Conservation (phyloP, 30 jellyfish, hydroid and myxozoan genomes). For the Hydractinia echinata region DNA sequence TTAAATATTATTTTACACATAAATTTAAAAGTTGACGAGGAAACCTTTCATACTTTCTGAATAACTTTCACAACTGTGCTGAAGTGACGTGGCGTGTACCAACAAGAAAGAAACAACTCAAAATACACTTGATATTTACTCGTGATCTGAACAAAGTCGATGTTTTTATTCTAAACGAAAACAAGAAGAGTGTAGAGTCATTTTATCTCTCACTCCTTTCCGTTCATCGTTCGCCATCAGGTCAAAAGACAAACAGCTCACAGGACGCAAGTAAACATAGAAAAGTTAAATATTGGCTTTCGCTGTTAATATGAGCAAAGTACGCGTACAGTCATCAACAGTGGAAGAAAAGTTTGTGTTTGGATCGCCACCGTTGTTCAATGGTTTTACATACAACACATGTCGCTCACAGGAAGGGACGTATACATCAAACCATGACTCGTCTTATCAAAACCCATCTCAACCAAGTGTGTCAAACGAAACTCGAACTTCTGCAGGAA, state of each 20-base stretch:
- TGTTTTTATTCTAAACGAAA: too few species aligned
- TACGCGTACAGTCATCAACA: constrained; percentile 26
- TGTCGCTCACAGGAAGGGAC: constrained; percentile 31
- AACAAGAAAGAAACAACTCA: neutral
- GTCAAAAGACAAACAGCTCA: neutral
- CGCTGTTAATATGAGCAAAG: constrained; percentile 21
- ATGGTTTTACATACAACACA: constrained; percentile 30
- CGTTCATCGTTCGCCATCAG: constrained; percentile 2
- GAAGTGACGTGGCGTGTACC: constrained; percentile 10
- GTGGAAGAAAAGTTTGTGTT: constrained; percentile 36
- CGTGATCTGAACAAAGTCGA: too few species aligned
- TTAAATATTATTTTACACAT: neutral
- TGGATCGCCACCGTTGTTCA: constrained; percentile 48
- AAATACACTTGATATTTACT: too few species aligned
- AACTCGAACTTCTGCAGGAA: too few species aligned
- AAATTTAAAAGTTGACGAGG: neutral
- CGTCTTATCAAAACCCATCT: neutral
- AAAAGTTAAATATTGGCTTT: neutral
- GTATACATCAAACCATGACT: neutral
- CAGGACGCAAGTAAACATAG: constrained; percentile 11
- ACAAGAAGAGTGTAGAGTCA: too few species aligned
- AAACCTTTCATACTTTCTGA: neutral
- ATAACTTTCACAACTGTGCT: constrained; percentile 9
- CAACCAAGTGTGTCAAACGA: too few species aligned
- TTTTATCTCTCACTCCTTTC: neutral